Percentiles rank a stretch among this genome's conserved stretches.
Evolutionary conservation across 2,888 invertebrate genomes (phyloP).

Genomic region (Perdita meconis): DNA sequence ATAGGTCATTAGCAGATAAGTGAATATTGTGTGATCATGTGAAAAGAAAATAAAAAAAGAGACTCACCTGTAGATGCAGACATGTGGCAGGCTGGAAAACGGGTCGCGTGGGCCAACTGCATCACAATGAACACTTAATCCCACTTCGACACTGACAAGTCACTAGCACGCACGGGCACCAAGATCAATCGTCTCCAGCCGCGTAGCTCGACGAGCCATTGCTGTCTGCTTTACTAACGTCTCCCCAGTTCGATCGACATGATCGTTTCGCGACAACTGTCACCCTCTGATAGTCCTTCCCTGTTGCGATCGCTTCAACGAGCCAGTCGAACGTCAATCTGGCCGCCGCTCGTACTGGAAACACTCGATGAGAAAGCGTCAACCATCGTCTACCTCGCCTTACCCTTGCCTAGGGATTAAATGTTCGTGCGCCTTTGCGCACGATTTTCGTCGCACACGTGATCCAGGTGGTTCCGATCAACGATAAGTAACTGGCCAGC

Average conservation of each 20-base stretch:
- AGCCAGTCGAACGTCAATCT: conserved; percentile 17
- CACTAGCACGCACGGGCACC: conserved; percentile 62
- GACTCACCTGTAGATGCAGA: conserved; percentile 25
- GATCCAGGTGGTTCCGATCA: neutral
- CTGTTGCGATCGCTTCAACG: conserved; percentile 28
- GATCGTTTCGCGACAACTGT: conserved; percentile 24
- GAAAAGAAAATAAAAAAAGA: neutral
- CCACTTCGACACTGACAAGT: conserved; percentile 65
- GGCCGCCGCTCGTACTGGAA: conserved; percentile 19
- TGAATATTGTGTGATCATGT: neutral
- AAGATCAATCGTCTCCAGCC: conserved; percentile 41
- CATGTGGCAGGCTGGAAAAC: neutral
- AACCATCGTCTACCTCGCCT: conserved; percentile 35
- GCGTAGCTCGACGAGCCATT: conserved; percentile 51
- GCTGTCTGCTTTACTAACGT: conserved; percentile 43
- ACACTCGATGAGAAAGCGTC: conserved; percentile 27
- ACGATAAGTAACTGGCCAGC: conserved; percentile 6
- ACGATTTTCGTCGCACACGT: conserved; percentile 38
- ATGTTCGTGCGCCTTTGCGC: conserved; percentile 41
- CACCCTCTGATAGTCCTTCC: conserved; percentile 2
- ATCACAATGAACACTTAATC: conserved; percentile 38
- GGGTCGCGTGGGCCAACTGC: neutral
- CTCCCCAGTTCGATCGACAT: conserved; percentile 42
- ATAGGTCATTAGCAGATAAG: no score
- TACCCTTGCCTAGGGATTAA: conserved; percentile 12